These are phyloP conservation scores for Apamea crenata DNA, from an alignment of 2,888 invertebrate species.

Conservation along the genomic window DNA sequence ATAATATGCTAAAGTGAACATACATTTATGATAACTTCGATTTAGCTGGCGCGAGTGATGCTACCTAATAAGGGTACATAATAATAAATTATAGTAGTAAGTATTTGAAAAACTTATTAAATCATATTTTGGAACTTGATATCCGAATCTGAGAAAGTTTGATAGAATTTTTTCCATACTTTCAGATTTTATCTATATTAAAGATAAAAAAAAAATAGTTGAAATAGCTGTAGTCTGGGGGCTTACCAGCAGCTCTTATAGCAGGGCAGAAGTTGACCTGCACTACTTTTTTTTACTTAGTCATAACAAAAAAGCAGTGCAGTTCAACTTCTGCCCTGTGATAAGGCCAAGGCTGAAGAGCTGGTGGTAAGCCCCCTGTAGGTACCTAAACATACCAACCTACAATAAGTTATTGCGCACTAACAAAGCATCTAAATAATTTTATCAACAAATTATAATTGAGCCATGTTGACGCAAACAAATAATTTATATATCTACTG, in stretches of 20 bases:
- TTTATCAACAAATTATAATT: conserved; percentile 16
- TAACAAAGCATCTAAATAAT: conserved; percentile 18
- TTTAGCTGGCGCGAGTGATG: neutral
- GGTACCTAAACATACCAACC: neutral
- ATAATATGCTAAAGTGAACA: conserved; percentile 22
- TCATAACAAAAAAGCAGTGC: no score
- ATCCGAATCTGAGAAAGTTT: neutral
- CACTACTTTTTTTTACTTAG: no score
- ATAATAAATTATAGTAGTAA: neutral
- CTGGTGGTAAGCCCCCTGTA: no score
- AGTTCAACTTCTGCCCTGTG: no score
- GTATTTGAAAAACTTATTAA: neutral
- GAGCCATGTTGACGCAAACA: conserved; percentile 21
- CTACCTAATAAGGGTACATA: neutral
- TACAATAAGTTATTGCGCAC: conserved; percentile 6
- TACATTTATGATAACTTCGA: conserved; percentile 31
- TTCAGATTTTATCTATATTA: neutral
- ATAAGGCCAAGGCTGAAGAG: no score
- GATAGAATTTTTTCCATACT: neutral
- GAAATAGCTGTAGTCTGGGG: neutral
- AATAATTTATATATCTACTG: conserved; percentile 3
- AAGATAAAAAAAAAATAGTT: neutral
- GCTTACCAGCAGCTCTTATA: no score
- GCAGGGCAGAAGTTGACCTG: no score
- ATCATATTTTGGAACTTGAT: neutral